Percentiles rank a stretch among this genome's conserved stretches.
Conservation (phyloP, 1,140 invertebrate species). For the Drosophila bocqueti region DNA sequence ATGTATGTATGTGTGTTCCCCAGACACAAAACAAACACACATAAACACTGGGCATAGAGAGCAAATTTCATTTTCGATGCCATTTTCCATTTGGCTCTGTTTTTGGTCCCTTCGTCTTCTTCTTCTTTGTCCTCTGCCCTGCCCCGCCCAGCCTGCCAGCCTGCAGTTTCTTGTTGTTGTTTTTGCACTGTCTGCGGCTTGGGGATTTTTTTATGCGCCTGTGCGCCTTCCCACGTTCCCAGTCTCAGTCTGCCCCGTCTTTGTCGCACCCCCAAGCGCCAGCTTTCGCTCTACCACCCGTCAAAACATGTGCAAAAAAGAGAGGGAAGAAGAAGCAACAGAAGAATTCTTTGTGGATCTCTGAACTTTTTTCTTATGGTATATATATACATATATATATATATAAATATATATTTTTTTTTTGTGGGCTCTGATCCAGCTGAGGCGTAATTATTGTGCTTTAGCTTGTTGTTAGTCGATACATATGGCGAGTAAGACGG, state of each 20-base stretch:
- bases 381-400: background rate
- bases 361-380: slow-evolving; percentile 1
- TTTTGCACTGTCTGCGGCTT: slow-evolving; percentile 47
- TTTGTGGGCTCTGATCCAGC: slow-evolving; percentile 53
- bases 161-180: slow-evolving; percentile 26
- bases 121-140: slow-evolving; percentile 6
- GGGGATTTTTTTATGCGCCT: slow-evolving; percentile 45
- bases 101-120: slow-evolving; percentile 47
- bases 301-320: slow-evolving; percentile 47
- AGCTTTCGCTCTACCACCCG: slow-evolving; percentile 17
- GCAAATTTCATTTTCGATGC: slow-evolving; percentile 67
- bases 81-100: slow-evolving; percentile 76
- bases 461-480: slow-evolving; percentile 39
- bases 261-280: slow-evolving; percentile 28
- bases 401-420: slow-evolving; percentile 1
- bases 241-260: slow-evolving; percentile 25
- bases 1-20: slow-evolving; percentile 12
- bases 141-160: background rate
- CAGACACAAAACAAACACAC: slow-evolving; percentile 51
- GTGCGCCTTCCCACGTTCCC: slow-evolving; percentile 56
- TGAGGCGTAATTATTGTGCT: slow-evolving; percentile 65
- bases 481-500: slow-evolving; percentile 24
- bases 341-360: slow-evolving; percentile 36
- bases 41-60: slow-evolving; percentile 26
- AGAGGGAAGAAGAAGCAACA: slow-evolving; percentile 1